Conservation (phyloP, 2,113 vertebrate species). For the Chaetops frenatus region DNA sequence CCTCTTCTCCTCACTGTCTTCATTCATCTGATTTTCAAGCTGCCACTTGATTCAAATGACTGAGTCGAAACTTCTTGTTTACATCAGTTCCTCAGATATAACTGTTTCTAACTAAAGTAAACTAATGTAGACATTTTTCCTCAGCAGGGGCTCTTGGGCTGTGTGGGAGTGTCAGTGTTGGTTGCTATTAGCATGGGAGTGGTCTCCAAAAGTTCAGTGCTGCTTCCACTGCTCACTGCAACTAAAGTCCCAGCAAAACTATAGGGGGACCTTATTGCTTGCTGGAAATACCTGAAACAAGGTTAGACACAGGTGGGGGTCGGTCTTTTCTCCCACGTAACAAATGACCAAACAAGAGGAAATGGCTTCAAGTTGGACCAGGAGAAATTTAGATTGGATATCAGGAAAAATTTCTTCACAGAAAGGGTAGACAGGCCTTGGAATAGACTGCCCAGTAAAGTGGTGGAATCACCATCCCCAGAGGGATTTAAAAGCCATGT, state of each 20-base stretch:
- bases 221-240: neutral
- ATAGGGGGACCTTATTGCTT: neutral
- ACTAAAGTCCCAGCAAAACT: neutral
- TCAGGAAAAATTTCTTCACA: neutral
- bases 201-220: neutral
- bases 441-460: fast-evolving
- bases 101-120: neutral
- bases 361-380: neutral
- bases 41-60: neutral
- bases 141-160: fast-evolving
- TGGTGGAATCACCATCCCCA: neutral
- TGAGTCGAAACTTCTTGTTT: neutral
- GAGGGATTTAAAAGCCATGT: neutral
- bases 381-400: neutral
- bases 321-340: neutral
- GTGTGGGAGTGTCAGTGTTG: neutral
- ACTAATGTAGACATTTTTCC: neutral
- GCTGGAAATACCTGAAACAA: neutral
- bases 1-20: neutral
- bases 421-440: neutral
- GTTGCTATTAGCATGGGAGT: neutral
- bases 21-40: neutral
- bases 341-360: neutral
- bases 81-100: neutral
- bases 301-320: neutral